Conservation (phyloP, 2,113 vertebrate genomes). For the Centropus bengalensis region DNA sequence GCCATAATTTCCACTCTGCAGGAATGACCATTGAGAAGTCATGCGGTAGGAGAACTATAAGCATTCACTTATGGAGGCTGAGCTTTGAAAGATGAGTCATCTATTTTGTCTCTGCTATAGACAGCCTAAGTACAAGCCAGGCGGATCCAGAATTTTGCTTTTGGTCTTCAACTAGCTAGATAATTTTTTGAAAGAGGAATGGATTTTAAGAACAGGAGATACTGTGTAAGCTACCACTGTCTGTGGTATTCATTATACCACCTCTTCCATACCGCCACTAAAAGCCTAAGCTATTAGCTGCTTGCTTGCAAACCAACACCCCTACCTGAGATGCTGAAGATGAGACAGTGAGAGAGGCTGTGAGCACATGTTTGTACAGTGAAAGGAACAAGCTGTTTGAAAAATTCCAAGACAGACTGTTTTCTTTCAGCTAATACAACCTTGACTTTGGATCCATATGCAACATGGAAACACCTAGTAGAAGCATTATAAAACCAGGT, state of each 20-base stretch:
- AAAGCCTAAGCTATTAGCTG: not conserved
- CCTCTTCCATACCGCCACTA: not conserved
- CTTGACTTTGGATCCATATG: not conserved
- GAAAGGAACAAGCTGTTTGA: not conserved
- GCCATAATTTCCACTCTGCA: not conserved
- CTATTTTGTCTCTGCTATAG: not conserved
- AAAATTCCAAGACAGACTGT: not conserved
- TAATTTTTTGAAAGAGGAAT: not conserved
- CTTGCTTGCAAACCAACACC: not conserved
- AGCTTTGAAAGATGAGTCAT: not conserved
- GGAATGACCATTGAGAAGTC: slow-evolving; percentile 16
- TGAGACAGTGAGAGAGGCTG: not conserved
- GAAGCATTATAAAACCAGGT: not conserved
- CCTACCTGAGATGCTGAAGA: not conserved
- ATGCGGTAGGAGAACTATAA: not conserved
- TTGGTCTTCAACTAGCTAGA: not conserved
- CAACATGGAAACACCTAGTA: not conserved
- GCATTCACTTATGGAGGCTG: not conserved
- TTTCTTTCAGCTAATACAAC: not conserved
- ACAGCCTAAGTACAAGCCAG: not conserved
- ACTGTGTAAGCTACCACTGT: not conserved
- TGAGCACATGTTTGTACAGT: not conserved
- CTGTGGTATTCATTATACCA: not conserved
- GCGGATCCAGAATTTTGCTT: not conserved
- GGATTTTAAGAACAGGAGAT: not conserved